Evolutionary conservation across 2,888 invertebrate species (phyloP).

Genomic region (Drosophila bunnanda): DNA sequence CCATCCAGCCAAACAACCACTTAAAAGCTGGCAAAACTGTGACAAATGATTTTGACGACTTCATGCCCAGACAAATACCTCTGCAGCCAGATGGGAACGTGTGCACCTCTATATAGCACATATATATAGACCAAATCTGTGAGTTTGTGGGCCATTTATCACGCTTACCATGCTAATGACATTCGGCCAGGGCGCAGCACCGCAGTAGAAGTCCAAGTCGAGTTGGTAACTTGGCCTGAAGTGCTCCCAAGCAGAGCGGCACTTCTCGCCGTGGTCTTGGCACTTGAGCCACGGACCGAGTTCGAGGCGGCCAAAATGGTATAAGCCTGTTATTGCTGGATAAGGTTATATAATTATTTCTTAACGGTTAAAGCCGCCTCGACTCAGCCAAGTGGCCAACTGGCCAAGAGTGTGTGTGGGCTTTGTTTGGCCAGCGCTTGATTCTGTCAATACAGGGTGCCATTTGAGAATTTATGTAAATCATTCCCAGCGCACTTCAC

Average conservation of each 20-base stretch:
- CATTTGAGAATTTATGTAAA: slow-evolving; percentile 78
- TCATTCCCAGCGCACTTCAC: slow-evolving; percentile 72
- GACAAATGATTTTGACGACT: slow-evolving; percentile 76
- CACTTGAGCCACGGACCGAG: slow-evolving; percentile 28
- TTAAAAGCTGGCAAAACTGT: slow-evolving; percentile 67
- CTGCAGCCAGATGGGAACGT: slow-evolving; percentile 14
- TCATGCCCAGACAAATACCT: slow-evolving; percentile 57
- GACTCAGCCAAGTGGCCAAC: slow-evolving; percentile 7
- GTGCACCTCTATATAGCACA: slow-evolving; percentile 6
- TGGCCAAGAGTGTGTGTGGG: slow-evolving; percentile 57
- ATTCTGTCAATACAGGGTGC: slow-evolving; percentile 78
- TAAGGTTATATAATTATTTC: slow-evolving; percentile 66
- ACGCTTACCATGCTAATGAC: slow-evolving; percentile 79
- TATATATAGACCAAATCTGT: slow-evolving; percentile 43
- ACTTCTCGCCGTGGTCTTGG: slow-evolving; percentile 38
- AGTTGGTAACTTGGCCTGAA: slow-evolving; percentile 39
- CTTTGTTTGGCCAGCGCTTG: slow-evolving; percentile 69
- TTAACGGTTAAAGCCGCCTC: slow-evolving; percentile 61
- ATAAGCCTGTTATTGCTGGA: slow-evolving; percentile 47
- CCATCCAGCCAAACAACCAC: slow-evolving; percentile 16
- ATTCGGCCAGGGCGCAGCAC: slow-evolving; percentile 55
- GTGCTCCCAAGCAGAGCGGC: slow-evolving; percentile 50
- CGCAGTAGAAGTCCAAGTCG: slow-evolving; percentile 8
- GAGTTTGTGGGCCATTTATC: slow-evolving; percentile 72
- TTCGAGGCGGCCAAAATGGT: slow-evolving; percentile 42